Conservation (phyloP, 2,888 invertebrate species). For the Mesorhabditis belari region DNA sequence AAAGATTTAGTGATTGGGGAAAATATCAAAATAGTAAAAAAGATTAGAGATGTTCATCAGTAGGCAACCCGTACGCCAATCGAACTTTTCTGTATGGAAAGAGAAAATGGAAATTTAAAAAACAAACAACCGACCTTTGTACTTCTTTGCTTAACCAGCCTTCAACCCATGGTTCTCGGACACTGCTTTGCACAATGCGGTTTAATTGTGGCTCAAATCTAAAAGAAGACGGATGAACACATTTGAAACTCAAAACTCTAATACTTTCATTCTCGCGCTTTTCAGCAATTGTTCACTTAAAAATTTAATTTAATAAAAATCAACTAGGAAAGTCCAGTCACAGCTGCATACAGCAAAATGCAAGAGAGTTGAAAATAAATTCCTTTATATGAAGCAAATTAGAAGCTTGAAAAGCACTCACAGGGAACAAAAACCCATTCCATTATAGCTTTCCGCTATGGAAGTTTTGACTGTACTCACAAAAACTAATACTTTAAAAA, state of each 20-base stretch:
- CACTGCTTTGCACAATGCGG: neutral
- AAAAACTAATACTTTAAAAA: neutral
- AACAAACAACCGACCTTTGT: neutral
- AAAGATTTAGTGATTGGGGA: too few relatives aligned
- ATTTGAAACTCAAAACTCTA: too few relatives aligned
- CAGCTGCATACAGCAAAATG: too few relatives aligned
- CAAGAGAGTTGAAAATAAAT: too few relatives aligned
- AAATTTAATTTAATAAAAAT: too few relatives aligned
- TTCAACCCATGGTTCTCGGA: neutral
- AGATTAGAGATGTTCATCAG: too few relatives aligned
- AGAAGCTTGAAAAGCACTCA: neutral
- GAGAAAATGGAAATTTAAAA: neutral
- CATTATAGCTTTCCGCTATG: neutral
- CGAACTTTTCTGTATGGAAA: neutral
- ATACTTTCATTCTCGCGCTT: too few relatives aligned
- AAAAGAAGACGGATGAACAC: too few relatives aligned
- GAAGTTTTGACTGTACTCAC: neutral
- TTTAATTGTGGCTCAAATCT: neutral
- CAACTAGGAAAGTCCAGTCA: too few relatives aligned
- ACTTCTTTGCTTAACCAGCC: neutral
- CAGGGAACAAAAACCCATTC: neutral
- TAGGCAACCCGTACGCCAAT: neutral
- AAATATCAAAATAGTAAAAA: too few relatives aligned
- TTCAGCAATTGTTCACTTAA: too few relatives aligned
- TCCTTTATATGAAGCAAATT: too few relatives aligned